Base-by-base conservation (phyloP, 2,113 vertebrate genomes). In the Chrysemys picta region DNA sequence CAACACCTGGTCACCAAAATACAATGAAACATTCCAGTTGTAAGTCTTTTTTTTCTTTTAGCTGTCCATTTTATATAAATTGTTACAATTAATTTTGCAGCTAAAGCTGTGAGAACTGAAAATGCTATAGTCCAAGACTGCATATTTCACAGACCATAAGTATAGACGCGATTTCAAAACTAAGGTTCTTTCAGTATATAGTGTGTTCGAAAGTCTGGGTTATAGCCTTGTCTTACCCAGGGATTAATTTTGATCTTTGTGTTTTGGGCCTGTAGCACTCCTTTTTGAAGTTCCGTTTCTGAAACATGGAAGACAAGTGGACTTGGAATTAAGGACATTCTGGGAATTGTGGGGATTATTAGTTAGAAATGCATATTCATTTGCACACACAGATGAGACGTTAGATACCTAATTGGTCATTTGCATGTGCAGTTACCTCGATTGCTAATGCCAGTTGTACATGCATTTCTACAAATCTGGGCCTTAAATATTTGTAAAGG, bases 1-100 rank as follows among this genome's bases (percentile, higher is more conserved):
- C 96, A 99, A 99, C 98, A 99, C 99, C 3, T 99, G 99, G 99
- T 99, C 99, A 75, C 99, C 99, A 85, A 99, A 99, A 97, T 99
- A 99, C 98, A 99, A 99, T 17, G 99, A 99, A 98, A 99, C 99
- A 93, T 99, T 99, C 98, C 99, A 99, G 80, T 99, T 99, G 99
- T 99, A 98, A 99, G 99, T 99, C 13, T 9, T 21, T 29, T 29
- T 53, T 14, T 47, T 3, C 10, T 38, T 84, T 5, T 57, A 79
- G 42, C 87, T 38, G 8, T 13, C 35, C 76, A 1, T 29, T 80
- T 89, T 80, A 10, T 52, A 11, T 17, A 53, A 7, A 4, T 21
- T 45, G 45, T 65, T 62, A 19, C 25, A 6, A 47, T 16, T 62
- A 52, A 59, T 50, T 85, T 69, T 87, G 22, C 4, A 19, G 1